Percentiles rank a stretch among this genome's conserved stretches.
These are phyloP conservation scores for Parelbella ahira DNA, from an alignment of 2,888 invertebrate genomes.

Conservation along the genomic window DNA sequence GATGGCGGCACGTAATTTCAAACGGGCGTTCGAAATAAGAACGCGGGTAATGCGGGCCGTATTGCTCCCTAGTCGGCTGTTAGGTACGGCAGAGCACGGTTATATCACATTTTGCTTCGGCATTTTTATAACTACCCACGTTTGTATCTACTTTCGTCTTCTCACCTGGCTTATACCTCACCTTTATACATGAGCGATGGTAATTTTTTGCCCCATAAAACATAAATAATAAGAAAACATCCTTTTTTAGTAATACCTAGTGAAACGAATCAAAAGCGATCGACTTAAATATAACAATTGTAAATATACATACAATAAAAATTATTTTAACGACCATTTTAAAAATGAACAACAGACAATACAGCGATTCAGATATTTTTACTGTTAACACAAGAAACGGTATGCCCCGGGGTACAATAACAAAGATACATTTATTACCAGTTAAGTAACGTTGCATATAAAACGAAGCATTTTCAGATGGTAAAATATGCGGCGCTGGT, in stretches of 20 bases:
- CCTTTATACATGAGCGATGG: too few relatives aligned
- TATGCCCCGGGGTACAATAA: conserved; percentile 18
- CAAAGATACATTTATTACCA: conserved; percentile 25
- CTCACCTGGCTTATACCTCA: conserved; percentile 4
- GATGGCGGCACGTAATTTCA: conserved; percentile 56
- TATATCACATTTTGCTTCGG: conserved; percentile 33
- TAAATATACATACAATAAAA: neutral
- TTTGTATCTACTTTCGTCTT: conserved; percentile 2
- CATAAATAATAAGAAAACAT: too few relatives aligned
- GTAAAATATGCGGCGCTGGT: conserved; percentile 29
- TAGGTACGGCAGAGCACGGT: conserved; percentile 35
- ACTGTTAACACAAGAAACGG: conserved; percentile 18
- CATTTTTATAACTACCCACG: conserved; percentile 39
- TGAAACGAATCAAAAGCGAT: too few relatives aligned
- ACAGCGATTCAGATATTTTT: conserved; percentile 13
- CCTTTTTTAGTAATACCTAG: too few relatives aligned
- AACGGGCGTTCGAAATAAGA: conserved; percentile 44
- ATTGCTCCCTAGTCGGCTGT: conserved; percentile 58
- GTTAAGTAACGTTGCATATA: conserved; percentile 26
- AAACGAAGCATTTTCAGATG: conserved; percentile 30
- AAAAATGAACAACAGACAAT: conserved; percentile 12
- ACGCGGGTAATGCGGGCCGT: conserved; percentile 45
- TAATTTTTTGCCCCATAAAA: too few relatives aligned
- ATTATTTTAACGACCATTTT: conserved; percentile 3
- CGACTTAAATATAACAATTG: too few relatives aligned